Base-by-base conservation (phyloP, 2,888 invertebrate species). In the Calameuta filiformis region DNA sequence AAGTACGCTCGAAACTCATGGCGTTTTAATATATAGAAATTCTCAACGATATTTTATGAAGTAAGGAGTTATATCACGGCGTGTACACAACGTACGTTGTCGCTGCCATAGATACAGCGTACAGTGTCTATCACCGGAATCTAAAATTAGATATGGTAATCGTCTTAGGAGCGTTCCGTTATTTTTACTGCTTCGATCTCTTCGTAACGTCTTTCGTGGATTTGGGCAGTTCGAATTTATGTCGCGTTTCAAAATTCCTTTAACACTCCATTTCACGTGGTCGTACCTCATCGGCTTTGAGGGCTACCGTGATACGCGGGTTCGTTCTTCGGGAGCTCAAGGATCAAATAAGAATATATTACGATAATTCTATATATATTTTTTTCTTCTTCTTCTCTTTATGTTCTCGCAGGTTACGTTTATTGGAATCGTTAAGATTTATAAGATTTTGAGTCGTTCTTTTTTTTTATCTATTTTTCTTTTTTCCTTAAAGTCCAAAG, bases 101-200 rank as follows among this genome's bases (percentile, higher is more conserved):
- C 40, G 56, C 56, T 56, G 56, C 56, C 56, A 15, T 56, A 56
- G 56, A 56, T 56, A 56, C 56, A 56, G 23, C 56, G 56, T 56
- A 77, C 74, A 73, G 74, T 71, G 69, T 69, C 78, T 80, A 77
- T 79, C 78, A 76, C 82, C 79, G 80, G 80, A 83, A 83, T 83
- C 83, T 85, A 79, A 83, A 85, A 85, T 85, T 82, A 84, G 81
- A 84, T 84, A 81, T 83, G 83, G 84, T 83, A 84, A 84, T 84
- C 83, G 83, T 81, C 81, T 82, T 79, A 80, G 83, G 83, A 83
- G 83, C 81, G 83, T 82, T 82, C 83, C 83, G 83, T 84, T 85
- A 84, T 81, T 82, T 85, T 85, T 82, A 85, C 81, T 82, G 76
- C 79, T 80, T 81, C 81, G 80, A 82, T 81, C 81, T 83, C 81